A percentile compares a stretch with the other conserved stretches of the same genome.
These are phyloP conservation scores for Drosophila infuscata DNA, from an alignment of 2,888 invertebrate species.

Conservation along the genomic window DNA sequence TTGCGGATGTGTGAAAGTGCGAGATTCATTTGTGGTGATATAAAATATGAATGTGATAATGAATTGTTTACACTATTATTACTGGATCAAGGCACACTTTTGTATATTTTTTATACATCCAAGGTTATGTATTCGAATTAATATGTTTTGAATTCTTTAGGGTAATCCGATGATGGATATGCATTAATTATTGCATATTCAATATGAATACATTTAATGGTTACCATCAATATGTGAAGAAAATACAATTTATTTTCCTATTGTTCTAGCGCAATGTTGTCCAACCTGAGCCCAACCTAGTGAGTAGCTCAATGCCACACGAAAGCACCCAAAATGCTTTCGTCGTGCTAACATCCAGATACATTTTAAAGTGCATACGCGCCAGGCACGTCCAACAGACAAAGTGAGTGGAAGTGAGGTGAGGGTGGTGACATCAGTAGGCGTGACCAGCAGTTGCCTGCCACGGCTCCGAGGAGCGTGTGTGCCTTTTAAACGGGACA, in stretches of 20 bases:
- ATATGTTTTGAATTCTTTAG: constrained; percentile 16
- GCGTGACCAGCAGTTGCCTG: constrained; percentile 36
- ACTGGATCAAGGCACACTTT: constrained; percentile 48
- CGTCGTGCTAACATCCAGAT: constrained; percentile 63
- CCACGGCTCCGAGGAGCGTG: constrained; percentile 23
- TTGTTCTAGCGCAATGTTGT: constrained; percentile 64
- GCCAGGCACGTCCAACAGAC: constrained; percentile 51
- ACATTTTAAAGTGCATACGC: constrained; percentile 57
- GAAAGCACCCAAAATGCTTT: constrained; percentile 58
- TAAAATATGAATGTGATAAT: constrained; percentile 53
- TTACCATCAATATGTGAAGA: constrained; percentile 9
- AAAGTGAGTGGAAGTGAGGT: constrained; percentile 29
- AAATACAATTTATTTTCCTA: neutral
- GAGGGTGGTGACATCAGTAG: constrained; percentile 45
- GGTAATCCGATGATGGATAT: constrained; percentile 17
- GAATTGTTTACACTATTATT: constrained; percentile 46
- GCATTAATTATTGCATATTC: neutral
- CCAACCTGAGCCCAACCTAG: constrained; percentile 57
- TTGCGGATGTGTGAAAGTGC: constrained; percentile 63
- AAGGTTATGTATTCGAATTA: constrained; percentile 41
- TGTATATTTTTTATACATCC: constrained; percentile 15
- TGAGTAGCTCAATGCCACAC: constrained; percentile 63
- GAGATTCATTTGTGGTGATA: constrained; percentile 48
- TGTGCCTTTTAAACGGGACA: constrained; percentile 30
- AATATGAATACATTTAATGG: constrained; percentile 2